Conservation (phyloP, 2,797 vertebrate genomes). For the Lepus townsendii region DNA sequence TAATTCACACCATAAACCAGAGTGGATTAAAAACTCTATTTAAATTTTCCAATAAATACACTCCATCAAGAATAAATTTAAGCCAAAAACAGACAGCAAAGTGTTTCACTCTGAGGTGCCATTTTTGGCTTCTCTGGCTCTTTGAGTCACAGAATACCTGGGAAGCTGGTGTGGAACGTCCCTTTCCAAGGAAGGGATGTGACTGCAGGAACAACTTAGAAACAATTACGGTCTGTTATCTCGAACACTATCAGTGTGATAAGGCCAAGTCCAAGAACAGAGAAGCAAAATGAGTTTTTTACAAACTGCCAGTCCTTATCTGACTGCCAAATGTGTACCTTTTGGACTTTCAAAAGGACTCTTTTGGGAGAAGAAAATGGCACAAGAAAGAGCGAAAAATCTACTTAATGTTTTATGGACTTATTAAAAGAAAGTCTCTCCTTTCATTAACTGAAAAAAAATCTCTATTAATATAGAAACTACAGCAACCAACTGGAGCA, state of each 20-base stretch:
- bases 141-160: background rate
- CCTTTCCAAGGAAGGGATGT: conserved; percentile 70
- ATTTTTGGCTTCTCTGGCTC: background rate
- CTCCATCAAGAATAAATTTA: background rate
- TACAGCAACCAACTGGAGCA: conserved; percentile 75
- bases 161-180: background rate
- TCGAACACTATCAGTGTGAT: conserved; percentile 75
- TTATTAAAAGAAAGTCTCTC: conserved; percentile 84
- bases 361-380: conserved; percentile 70
- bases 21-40: background rate
- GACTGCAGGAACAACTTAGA: conserved; percentile 65
- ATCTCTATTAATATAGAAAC: conserved; percentile 87
- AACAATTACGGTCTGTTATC: conserved; percentile 73
- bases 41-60: conserved; percentile 48
- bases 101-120: background rate
- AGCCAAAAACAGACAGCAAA: background rate
- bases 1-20: background rate
- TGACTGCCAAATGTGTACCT: conserved; percentile 79
- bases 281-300: conserved; percentile 65
- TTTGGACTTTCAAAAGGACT: conserved; percentile 72
- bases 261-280: conserved; percentile 55
- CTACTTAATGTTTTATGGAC: conserved; percentile 88
- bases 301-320: conserved; percentile 69
- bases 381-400: conserved; percentile 75
- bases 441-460: conserved; percentile 87